Percentiles rank a stretch among this genome's conserved stretches.
These are phyloP conservation scores for Eleginops maclovinus DNA, from an alignment of 2,113 vertebrate species.

Conservation along the genomic window DNA sequence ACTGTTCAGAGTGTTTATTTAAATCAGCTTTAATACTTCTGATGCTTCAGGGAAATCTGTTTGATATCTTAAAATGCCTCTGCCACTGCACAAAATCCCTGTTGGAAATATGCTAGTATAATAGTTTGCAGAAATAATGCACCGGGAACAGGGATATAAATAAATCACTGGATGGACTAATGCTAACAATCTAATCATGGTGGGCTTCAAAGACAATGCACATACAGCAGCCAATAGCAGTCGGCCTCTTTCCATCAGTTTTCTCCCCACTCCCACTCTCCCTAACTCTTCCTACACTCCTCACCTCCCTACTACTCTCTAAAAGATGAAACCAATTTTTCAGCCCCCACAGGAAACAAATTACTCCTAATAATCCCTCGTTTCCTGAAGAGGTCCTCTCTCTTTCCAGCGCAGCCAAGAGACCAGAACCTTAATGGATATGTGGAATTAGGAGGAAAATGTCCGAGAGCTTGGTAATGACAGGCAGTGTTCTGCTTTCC, in stretches of 20 bases:
- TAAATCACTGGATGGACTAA: neutral
- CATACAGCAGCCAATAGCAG: too few relatives aligned
- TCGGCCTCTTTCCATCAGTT: conserved; percentile 17
- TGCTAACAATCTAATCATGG: neutral
- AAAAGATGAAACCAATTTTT: conserved; percentile 77
- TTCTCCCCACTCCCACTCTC: neutral
- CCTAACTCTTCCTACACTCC: conserved; percentile 20
- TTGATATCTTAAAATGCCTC: too few relatives aligned
- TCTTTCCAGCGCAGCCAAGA: conserved; percentile 52
- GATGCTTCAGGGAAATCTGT: neutral
- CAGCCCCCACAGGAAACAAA: conserved; percentile 65
- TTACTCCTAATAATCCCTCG: conserved; percentile 76
- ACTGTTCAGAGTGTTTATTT: neutral
- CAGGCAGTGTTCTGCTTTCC: conserved; percentile 48
- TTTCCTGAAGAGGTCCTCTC: conserved; percentile 74
- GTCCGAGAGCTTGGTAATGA: conserved; percentile 42
- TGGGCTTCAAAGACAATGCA: neutral
- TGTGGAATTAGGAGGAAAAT: conserved; percentile 64
- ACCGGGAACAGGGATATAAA: neutral
- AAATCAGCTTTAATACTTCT: neutral
- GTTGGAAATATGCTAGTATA: neutral
- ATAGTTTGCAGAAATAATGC: neutral
- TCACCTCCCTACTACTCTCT: conserved; percentile 30
- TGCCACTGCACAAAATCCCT: neutral
- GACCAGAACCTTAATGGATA: conserved; percentile 70